These are phyloP conservation scores for Andinoacara biseriatus DNA, from an alignment of 2,113 vertebrate genomes.

Conservation along the genomic window DNA sequence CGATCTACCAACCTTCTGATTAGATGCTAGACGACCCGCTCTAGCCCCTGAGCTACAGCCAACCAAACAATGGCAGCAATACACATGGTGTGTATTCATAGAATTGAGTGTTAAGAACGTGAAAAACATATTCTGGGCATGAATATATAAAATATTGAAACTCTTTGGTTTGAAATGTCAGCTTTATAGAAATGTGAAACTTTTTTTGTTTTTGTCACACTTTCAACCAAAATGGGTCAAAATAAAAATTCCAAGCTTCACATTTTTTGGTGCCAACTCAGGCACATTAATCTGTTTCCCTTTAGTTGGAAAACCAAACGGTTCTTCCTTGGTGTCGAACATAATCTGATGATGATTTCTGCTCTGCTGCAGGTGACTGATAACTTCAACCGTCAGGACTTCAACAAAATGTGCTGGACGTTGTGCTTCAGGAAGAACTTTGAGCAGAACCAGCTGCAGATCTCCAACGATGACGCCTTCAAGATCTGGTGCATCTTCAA, in stretches of 20 bases:
- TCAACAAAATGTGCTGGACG: conserved; percentile 98
- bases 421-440: conserved; percentile 93
- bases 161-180: not conserved
- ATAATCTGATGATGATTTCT: not conserved
- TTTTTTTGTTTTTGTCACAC: not conserved
- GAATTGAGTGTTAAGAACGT: not conserved
- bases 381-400: conserved; percentile 93
- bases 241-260: not conserved
- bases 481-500: conserved; percentile 99
- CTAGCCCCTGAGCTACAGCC: too few species aligned
- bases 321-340: not conserved
- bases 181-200: not conserved
- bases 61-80: too few species aligned
- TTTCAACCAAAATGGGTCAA: not conserved
- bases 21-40: too few species aligned
- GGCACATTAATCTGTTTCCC: not conserved
- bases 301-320: not conserved
- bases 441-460: conserved; percentile 82
- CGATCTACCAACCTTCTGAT: too few species aligned
- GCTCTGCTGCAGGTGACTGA: conserved; percentile 84
- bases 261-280: not conserved
- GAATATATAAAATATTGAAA: not conserved
- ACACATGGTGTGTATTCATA: not conserved
- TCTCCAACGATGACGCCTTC: conserved; percentile 92
- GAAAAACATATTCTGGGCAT: not conserved